These are phyloP conservation scores for Piezodorus guildinii DNA, from an alignment of 1,140 invertebrate genomes.

Conservation along the genomic window DNA sequence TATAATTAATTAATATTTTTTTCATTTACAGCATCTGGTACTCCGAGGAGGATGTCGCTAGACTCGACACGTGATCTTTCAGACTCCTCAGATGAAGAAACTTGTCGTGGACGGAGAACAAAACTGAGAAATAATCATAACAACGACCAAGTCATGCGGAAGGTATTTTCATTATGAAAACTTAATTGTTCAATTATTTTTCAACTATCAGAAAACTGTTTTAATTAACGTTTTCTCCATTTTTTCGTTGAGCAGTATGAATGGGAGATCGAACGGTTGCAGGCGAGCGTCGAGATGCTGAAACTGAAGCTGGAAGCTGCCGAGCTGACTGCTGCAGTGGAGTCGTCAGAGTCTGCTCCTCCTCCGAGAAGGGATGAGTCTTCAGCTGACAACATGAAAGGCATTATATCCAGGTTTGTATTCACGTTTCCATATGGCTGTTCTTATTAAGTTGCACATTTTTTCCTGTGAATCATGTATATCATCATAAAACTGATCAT, in stretches of 20 bases:
- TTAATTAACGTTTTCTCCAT: no score
- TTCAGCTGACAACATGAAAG: slow-evolving; percentile 57
- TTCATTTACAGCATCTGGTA: slow-evolving; percentile 22
- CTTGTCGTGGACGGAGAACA: slow-evolving; percentile 33
- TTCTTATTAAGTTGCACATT: no score
- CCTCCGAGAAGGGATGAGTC: slow-evolving; percentile 36
- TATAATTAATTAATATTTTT: no score
- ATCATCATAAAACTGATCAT: no score
- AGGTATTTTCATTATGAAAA: slow-evolving; percentile 15
- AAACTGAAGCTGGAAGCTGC: slow-evolving; percentile 49
- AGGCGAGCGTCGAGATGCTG: slow-evolving; percentile 59
- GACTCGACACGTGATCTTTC: slow-evolving; percentile 57
- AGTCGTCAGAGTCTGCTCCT: slow-evolving; percentile 20
- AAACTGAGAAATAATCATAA: slow-evolving; percentile 47
- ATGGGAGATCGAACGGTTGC: slow-evolving; percentile 65
- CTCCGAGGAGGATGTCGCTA: slow-evolving; percentile 49
- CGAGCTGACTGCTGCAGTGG: slow-evolving; percentile 32
- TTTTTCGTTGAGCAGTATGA: slow-evolving; percentile 40
- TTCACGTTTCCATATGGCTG: no score
- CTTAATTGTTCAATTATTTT: no score
- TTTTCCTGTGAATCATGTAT: no score
- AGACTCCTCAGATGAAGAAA: slow-evolving; percentile 42
- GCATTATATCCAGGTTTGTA: slow-evolving; percentile 57
- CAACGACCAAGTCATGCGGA: slow-evolving; percentile 45
- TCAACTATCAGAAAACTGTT: no score